Evolutionary conservation across 2,888 invertebrate genomes (phyloP).

Genomic region (Folsomia candida): DNA sequence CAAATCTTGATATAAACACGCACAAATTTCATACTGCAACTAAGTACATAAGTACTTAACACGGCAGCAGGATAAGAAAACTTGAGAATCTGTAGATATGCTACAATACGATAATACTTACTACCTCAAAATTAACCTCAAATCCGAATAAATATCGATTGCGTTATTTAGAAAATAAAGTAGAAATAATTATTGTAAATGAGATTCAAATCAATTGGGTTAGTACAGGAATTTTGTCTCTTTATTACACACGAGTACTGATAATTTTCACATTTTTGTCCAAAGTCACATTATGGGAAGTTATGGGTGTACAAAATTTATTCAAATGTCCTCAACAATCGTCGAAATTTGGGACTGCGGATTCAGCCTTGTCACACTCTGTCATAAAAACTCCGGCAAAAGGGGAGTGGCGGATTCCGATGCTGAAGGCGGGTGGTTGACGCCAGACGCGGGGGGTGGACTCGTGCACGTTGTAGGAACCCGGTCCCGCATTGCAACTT

Average conservation of each 20-base stretch:
- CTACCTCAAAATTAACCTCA: no score
- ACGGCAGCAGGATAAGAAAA: no score
- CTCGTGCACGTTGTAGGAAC: slow-evolving; percentile 36
- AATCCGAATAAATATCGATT: no score
- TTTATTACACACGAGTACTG: background rate
- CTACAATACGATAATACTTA: no score
- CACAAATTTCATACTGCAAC: no score
- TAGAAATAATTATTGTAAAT: no score
- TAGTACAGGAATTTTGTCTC: background rate
- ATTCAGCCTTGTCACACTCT: slow-evolving; percentile 37
- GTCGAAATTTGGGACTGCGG: slow-evolving; percentile 17
- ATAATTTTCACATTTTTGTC: background rate
- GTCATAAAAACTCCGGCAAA: slow-evolving; percentile 44
- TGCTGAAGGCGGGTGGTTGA: slow-evolving; percentile 62
- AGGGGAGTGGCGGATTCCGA: slow-evolving; percentile 57
- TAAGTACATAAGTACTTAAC: no score
- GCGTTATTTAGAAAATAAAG: no score
- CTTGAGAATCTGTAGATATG: no score
- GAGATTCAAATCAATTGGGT: no score
- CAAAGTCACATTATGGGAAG: background rate
- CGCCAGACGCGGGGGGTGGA: slow-evolving; percentile 26
- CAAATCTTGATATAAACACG: no score
- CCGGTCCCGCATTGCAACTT: slow-evolving; percentile 35
- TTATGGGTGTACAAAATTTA: background rate
- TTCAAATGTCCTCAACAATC: slow-evolving; percentile 9